Evolutionary conservation across 2,113 vertebrate species (phyloP).

Genomic region (Mesembrinibis cayennensis): DNA sequence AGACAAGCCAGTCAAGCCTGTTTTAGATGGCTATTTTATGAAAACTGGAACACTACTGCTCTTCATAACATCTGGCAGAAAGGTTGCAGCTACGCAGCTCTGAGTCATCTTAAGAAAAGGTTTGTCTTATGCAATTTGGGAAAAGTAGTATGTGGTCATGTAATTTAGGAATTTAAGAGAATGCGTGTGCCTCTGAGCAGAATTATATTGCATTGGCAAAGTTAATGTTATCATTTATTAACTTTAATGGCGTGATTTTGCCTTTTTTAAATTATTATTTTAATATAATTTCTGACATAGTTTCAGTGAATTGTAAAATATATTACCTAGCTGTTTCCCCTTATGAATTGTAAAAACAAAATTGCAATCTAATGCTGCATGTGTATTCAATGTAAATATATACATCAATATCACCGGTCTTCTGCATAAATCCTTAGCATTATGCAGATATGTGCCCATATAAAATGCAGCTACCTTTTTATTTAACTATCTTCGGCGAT

Average conservation of each 20-base stretch:
- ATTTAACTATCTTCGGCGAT: background rate
- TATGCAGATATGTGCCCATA: background rate
- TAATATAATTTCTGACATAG: background rate
- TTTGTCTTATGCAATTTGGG: background rate
- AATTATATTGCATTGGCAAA: background rate
- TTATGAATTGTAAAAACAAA: background rate
- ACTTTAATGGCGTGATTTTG: background rate
- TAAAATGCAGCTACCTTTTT: background rate
- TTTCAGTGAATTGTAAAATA: background rate
- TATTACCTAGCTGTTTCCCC: background rate
- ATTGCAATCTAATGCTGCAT: background rate
- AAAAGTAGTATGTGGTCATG: background rate
- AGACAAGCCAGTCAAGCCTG: background rate
- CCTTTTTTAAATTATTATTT: background rate
- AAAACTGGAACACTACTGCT: background rate
- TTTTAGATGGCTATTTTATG: background rate
- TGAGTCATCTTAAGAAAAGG: background rate
- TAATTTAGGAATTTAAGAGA: slow-evolving; percentile 23
- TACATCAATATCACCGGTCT: background rate
- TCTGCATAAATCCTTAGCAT: background rate
- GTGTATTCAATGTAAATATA: background rate
- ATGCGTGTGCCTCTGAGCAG: background rate
- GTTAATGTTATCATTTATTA: background rate
- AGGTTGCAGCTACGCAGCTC: background rate
- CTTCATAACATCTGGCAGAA: background rate